phyloP scores from a whole-genome alignment of 2,797 vertebrate species.

The Eulemur rubriventer region DNA sequence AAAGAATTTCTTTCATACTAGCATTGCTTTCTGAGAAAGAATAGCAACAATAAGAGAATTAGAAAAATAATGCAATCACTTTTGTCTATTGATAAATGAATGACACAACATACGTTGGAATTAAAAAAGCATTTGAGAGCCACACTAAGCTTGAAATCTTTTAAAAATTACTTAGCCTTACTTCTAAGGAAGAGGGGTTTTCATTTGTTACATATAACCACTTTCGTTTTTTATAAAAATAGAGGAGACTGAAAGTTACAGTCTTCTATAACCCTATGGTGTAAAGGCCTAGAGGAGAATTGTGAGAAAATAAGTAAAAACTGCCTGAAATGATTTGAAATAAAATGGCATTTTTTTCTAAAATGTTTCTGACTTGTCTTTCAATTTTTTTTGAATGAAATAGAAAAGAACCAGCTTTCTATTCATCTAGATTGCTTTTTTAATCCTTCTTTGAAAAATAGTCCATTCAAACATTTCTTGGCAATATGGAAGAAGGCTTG shows the following conservation, averaged over 20 bases:
- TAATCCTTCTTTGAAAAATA: conserved; percentile 56
- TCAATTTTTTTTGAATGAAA: conserved; percentile 32
- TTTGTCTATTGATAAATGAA: background rate
- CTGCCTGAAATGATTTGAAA: conserved; percentile 31
- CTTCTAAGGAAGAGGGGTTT: conserved; percentile 30
- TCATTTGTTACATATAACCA: conserved; percentile 43
- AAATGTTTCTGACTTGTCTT: conserved; percentile 63
- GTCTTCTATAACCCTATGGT: background rate
- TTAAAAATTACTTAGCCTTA: background rate
- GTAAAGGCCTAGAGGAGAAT: background rate
- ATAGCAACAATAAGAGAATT: background rate
- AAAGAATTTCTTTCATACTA: background rate
- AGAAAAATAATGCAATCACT: background rate
- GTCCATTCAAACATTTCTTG: conserved; percentile 51
- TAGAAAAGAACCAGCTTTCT: conserved; percentile 41
- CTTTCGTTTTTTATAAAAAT: conserved; percentile 21
- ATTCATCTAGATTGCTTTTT: conserved; percentile 46
- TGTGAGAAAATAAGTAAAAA: conserved; percentile 17
- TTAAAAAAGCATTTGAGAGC: background rate
- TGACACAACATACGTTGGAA: background rate
- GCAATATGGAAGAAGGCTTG: background rate
- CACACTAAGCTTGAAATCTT: background rate
- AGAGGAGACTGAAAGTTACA: conserved; percentile 42
- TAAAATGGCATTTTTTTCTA: conserved; percentile 33
- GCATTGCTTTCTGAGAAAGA: background rate